Base-by-base conservation (phyloP, 2,797 vertebrate species). In the Nannoperca obscura region DNA sequence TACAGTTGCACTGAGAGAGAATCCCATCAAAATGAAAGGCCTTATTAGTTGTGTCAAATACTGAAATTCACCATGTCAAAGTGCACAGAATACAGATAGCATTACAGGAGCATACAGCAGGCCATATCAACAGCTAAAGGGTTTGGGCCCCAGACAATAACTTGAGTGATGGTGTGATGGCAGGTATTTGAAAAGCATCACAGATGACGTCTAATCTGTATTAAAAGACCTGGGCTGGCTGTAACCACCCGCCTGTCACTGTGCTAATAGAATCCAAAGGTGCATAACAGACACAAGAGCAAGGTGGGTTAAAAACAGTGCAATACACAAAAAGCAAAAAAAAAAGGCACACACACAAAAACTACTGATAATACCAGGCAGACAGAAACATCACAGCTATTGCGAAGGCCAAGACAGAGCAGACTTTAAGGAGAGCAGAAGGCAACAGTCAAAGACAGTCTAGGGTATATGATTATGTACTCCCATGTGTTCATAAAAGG, bases 1-100 rank as follows among this genome's bases (percentile, higher is more conserved):
- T 17, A 12, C 6, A 68, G 60, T 70, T 69, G 62, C 74, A 59
- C 62, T 38, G 55, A 84, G 55, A 71, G 67, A 73, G 71, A 89
- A 84, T 85, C 81, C 87, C 87, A 85, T 92, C 88, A 88, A 80
- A 91, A 86, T 83, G 85, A 91, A 92, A 89, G 86, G 88, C 80
- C 85, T 79, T 88, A 90, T 90, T 90, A 90, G 84, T 80, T 71
- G 78, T 81, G 90, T 92, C 87, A 92, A 88, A 92, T 76, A 81
- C 80, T 53, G 68, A 90, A 87, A 88, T 88, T 85, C 88, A 71
- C 78, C 38, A 57, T 82, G 88, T 79, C 82, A 90, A 92, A 90
- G 87, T 79, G 84, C 81, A 81, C 69, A 47, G 76, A 89, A 89
- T 87, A 88, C 74, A 91, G 89, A 89, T 79, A 44, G 65, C 32